These are phyloP conservation scores for Enteromius argenteus DNA, from an alignment of 2,797 vertebrate genomes.

Conservation along the genomic window DNA sequence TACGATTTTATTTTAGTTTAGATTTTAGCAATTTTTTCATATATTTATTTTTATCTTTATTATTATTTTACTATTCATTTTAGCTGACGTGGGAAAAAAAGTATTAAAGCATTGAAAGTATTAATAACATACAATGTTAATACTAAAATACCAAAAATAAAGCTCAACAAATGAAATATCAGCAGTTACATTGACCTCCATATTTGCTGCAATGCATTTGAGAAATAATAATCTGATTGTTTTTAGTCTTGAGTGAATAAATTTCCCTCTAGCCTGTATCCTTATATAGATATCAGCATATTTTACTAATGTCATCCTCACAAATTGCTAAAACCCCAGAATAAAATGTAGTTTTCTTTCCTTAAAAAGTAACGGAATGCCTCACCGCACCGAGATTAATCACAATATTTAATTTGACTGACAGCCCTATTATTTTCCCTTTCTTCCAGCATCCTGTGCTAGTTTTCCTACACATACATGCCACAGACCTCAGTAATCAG, in stretches of 20 bases:
- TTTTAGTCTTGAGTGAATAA: neutral
- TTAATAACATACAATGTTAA: neutral
- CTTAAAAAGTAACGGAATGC: neutral
- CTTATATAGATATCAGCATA: neutral
- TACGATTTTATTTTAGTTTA: too few relatives aligned
- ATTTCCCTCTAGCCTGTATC: neutral
- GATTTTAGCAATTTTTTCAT: too few relatives aligned
- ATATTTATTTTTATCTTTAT: too few relatives aligned
- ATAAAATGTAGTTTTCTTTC: neutral
- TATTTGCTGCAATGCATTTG: neutral
- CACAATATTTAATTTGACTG: neutral
- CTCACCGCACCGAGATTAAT: neutral
- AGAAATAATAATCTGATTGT: neutral
- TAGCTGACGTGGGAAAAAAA: too few relatives aligned
- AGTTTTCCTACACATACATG: slow-evolving; percentile 12
- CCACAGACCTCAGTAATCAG: neutral
- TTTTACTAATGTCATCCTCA: neutral
- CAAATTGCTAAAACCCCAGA: neutral
- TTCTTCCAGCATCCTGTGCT: slow-evolving; percentile 12
- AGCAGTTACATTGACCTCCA: neutral
- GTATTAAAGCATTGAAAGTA: too few relatives aligned
- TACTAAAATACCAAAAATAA: neutral
- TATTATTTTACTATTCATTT: too few relatives aligned
- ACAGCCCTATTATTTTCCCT: slow-evolving; percentile 42
- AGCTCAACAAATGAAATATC: neutral